Evolutionary conservation across 1,140 invertebrate species (phyloP).

Genomic region (Campoletis sonorensis): DNA sequence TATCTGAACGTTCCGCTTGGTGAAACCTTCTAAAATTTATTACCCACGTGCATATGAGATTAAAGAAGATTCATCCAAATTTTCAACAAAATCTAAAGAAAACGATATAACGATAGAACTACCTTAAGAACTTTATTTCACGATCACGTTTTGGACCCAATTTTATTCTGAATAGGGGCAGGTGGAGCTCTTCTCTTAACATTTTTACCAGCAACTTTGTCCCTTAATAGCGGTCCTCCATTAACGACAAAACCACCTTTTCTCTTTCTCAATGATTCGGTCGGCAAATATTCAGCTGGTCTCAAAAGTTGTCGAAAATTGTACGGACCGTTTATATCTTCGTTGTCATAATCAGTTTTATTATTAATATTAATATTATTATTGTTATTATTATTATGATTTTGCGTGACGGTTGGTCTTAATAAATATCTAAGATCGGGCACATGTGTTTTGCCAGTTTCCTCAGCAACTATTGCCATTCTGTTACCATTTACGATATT

Average conservation of each 20-base stretch:
- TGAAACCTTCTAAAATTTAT: too few relatives aligned
- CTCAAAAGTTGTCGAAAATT: constrained; percentile 83
- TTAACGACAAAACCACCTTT: constrained; percentile 72
- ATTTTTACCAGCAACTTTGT: constrained; percentile 66
- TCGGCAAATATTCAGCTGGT: constrained; percentile 82
- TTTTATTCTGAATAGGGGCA: constrained; percentile 62
- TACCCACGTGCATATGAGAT: too few relatives aligned
- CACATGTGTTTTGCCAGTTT: constrained; percentile 66
- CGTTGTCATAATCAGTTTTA: constrained; percentile 70
- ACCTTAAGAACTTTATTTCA: too few relatives aligned
- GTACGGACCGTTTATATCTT: constrained; percentile 81
- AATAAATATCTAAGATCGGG: constrained; percentile 75
- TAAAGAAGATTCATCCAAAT: too few relatives aligned
- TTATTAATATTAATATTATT: constrained; percentile 56
- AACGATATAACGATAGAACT: too few relatives aligned
- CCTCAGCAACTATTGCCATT: constrained; percentile 38
- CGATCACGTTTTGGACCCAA: constrained; percentile 52
- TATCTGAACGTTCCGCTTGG: too few relatives aligned
- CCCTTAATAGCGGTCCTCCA: constrained; percentile 52
- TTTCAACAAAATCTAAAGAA: too few relatives aligned
- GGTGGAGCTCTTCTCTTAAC: constrained; percentile 69
- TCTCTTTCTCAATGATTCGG: constrained; percentile 84
- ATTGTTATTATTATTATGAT: constrained; percentile 59
- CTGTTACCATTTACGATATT: constrained; percentile 50
- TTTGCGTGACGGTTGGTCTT: constrained; percentile 75